Evolutionary conservation across 2,797 vertebrate species (phyloP).

Genomic region (Balearica regulorum): DNA sequence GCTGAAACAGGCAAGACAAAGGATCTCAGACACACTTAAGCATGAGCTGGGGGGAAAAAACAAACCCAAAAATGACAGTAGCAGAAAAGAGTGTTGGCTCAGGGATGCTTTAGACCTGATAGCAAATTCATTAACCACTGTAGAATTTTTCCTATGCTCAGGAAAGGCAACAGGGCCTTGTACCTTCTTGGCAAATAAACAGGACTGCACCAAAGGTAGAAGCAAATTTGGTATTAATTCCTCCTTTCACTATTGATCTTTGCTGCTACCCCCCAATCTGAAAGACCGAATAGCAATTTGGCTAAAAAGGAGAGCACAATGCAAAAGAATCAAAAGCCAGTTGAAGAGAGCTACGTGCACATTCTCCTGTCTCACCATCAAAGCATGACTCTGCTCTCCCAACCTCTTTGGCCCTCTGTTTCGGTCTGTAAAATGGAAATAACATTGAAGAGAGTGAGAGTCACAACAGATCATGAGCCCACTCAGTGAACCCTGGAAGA

Average conservation of each 20-base stretch:
- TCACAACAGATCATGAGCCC: not conserved
- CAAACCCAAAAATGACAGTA: not conserved
- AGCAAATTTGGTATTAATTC: not conserved
- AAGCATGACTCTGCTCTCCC: not conserved
- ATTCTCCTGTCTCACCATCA: not conserved
- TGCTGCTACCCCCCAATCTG: not conserved
- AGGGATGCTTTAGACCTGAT: not conserved
- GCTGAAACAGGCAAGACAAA: not conserved
- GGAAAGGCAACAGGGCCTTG: not conserved
- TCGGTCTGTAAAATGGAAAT: not conserved
- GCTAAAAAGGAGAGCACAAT: not conserved
- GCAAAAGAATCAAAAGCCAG: not conserved
- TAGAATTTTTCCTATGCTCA: not conserved
- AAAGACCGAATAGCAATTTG: not conserved
- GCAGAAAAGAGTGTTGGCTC: not conserved
- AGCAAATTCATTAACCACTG: not conserved
- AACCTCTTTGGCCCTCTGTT: not conserved
- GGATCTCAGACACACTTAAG: not conserved
- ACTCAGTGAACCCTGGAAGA: not conserved
- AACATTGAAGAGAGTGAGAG: not conserved
- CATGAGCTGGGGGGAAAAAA: not conserved
- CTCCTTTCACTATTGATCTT: not conserved
- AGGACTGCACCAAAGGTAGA: not conserved
- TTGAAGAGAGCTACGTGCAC: not conserved
- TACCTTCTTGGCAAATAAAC: not conserved